Base-by-base conservation (phyloP, 2,113 vertebrate genomes). In the Sylvicapra grimmia region DNA sequence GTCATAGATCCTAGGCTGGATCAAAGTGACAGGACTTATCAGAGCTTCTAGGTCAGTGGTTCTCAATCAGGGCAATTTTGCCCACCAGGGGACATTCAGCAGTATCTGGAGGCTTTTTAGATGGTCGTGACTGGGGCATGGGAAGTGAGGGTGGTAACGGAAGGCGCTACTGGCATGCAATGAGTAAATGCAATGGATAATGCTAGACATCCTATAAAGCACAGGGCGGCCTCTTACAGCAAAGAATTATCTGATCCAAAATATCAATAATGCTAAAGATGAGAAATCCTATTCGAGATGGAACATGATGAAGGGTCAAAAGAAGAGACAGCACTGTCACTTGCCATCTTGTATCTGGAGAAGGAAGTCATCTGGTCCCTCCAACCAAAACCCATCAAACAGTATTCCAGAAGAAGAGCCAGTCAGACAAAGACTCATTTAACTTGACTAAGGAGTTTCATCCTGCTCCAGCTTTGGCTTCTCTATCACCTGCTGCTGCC, bases 401-500 rank as follows among this genome's bases (percentile, higher is more conserved):
- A 93, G 18, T 59, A 85, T 90, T 97, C 54, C 89, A 63, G 54
- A 93, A 92, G 80, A 54, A 72, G 75, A 68, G 18, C 51, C 33
- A 36, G 54, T 31, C 36, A 90, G 33, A 89, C 15, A 82, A 1
- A 80, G 44, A 65, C 40, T 92, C 59, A 61, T 31, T 87, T 56
- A 54, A 92, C 79, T 92, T 49, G 0, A 94, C 80, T 53, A 54
- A 72, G 23, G 79, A 86, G 63, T 53, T 94, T 77, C 77, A 83
- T 54, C 61, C 72, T 44, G 91, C 44, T 44, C 56, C 89, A 94
- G 49, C 86, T 63, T 3, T n/a, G 33, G 51, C 47, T 89, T 75
- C 87, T 85, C 49, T 40, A 29, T 79, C 63, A 87, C 87, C 92
- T 90, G 93, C 90, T 75, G 94, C 44, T 88, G 95, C 75, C 85